Base-by-base conservation (phyloP, 64 coral and sea anemone species). In the Porites lutea region DNA sequence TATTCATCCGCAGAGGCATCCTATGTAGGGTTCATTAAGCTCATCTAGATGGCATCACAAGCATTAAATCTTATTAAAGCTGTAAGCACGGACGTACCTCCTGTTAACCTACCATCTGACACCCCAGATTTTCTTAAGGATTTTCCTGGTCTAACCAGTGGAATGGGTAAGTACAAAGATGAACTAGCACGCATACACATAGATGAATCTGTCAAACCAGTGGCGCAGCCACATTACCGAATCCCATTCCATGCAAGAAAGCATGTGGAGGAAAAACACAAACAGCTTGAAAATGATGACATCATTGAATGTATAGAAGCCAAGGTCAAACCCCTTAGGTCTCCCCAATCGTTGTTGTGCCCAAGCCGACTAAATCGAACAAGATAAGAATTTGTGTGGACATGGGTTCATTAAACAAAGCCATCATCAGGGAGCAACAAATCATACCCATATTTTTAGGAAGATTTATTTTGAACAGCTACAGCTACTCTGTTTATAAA, bases 161-260 rank as follows among this genome's bases (percentile, higher is more conserved):
- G 94, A 81, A 96, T 82, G 63, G 89, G 89, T 80, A 73, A 91
- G 52, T 91, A 82, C 60, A 88, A 83, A 88, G 79, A 75, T 44
- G 69, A 82, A 83, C 81, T 78, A 73, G 94, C 92, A 54, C 89
- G 77, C 71, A 92, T 96, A 68, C 78, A 96, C 74, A 77, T 92
- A 46, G 85, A 96, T 82, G 85, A 96, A 88, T 88, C 84, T 68
- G 50, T 92, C 45, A 87, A 87, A 69, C 94, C 89, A 75, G 76
- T 96, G 23, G 71, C 94, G 66, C 71, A 82, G 68, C 89, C 82
- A 43, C 78, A 92, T 71, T 65, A 84, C 19, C 89, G 88, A 10
- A 91, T 90, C 54, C 89, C 88, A 20, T 87, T 95, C 13, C 52
- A 73, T 46, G 86, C 54, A 62, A 72, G 93, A 73, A 90, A 89